phyloP scores from a whole-genome alignment of 2,888 invertebrate species.

The Xestia xanthographa region DNA sequence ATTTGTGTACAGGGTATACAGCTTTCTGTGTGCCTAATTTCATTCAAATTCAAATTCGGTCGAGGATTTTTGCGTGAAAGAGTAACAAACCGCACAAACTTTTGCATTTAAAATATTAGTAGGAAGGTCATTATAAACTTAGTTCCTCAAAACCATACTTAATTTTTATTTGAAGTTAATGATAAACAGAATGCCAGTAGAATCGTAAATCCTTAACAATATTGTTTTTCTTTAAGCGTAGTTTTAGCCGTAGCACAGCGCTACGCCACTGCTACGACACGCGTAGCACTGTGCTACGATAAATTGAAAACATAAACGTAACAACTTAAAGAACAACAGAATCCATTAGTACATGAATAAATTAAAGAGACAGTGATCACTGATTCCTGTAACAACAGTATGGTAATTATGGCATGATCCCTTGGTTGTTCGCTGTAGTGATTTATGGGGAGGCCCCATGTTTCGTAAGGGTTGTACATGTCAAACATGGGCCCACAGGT shows the following conservation, averaged over 20 bases:
- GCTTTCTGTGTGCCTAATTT: too few relatives aligned
- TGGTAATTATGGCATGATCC: constrained; percentile 42
- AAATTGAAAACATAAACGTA: background rate
- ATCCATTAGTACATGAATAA: constrained; percentile 23
- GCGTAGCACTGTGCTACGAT: constrained; percentile 16
- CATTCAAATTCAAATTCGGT: too few relatives aligned
- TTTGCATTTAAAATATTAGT: too few relatives aligned
- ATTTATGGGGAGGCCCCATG: constrained; percentile 38
- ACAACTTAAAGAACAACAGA: background rate
- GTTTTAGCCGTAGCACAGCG: constrained; percentile 1
- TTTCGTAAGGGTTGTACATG: constrained; percentile 29
- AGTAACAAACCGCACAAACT: too few relatives aligned
- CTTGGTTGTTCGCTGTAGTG: constrained; percentile 27
- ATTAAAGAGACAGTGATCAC: constrained; percentile 23
- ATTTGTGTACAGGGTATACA: too few relatives aligned
- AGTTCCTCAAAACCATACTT: background rate
- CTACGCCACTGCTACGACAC: constrained; percentile 4
- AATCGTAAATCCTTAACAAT: background rate
- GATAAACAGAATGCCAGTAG: background rate
- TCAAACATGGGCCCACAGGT: constrained; percentile 41
- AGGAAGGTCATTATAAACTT: background rate
- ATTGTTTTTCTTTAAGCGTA: background rate
- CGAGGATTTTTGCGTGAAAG: too few relatives aligned
- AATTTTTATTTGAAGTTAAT: background rate
- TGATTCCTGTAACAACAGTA: constrained; percentile 25